A percentile compares a stretch with the other conserved stretches of the same genome.
These are phyloP conservation scores for Agrochola litura DNA, from an alignment of 2,888 invertebrate genomes.

Conservation along the genomic window DNA sequence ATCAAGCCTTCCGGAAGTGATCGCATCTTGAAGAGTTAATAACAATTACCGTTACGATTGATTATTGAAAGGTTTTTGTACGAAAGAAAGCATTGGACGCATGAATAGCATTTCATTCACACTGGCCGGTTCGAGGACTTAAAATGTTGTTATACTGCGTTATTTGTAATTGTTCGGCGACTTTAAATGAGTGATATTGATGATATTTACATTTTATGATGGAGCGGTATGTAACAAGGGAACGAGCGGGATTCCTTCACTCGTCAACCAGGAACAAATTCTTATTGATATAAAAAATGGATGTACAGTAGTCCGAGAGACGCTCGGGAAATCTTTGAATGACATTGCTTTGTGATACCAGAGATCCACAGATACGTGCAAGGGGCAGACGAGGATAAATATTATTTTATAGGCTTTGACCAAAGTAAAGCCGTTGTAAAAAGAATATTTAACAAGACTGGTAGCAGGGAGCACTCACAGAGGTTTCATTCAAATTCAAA, in stretches of 20 bases:
- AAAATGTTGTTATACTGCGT: constrained; percentile 71
- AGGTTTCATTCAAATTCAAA: no score
- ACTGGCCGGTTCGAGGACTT: constrained; percentile 65
- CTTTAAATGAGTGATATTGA: constrained; percentile 81
- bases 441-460: background rate
- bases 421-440: background rate
- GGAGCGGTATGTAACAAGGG: constrained; percentile 82
- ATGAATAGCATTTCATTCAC: constrained; percentile 78
- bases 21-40: constrained; percentile 65
- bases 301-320: constrained; percentile 76
- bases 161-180: constrained; percentile 78
- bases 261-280: constrained; percentile 88
- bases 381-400: constrained; percentile 62
- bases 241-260: constrained; percentile 79
- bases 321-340: constrained; percentile 86
- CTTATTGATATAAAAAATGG: constrained; percentile 81
- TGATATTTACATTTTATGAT: constrained; percentile 87
- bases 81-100: constrained; percentile 63
- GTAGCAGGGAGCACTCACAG: no score
- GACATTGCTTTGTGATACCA: constrained; percentile 79
- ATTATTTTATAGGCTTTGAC: background rate
- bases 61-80: constrained; percentile 66
- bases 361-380: constrained; percentile 60
- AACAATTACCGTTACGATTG: constrained; percentile 72
- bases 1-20: constrained; percentile 41